phyloP scores from a whole-genome alignment of 2,888 invertebrate genomes.

The Orthosia gracilis region DNA sequence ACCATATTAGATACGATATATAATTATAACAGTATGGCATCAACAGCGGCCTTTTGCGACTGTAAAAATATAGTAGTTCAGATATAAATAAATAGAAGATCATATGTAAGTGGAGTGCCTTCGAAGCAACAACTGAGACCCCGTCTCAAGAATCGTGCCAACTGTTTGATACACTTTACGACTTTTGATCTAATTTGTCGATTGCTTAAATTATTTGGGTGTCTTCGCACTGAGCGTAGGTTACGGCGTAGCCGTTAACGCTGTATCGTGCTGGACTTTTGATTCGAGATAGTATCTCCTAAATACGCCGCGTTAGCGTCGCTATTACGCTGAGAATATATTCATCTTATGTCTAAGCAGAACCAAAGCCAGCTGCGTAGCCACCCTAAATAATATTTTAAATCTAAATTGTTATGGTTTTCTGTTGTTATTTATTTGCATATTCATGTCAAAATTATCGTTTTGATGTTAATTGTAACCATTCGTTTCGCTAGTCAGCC shows the following conservation, averaged over 20 bases:
- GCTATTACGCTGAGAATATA: background rate
- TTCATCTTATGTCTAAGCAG: background rate
- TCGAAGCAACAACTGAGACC: slow-evolving; percentile 49
- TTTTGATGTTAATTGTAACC: slow-evolving; percentile 42
- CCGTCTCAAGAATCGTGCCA: slow-evolving; percentile 56
- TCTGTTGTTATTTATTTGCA: slow-evolving; percentile 36
- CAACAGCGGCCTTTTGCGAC: slow-evolving; percentile 58
- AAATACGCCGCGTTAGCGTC: background rate
- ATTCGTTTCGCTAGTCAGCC: slow-evolving; percentile 57
- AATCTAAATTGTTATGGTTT: slow-evolving; percentile 1
- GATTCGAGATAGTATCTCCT: background rate
- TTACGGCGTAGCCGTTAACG: background rate
- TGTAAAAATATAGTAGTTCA: slow-evolving; percentile 53
- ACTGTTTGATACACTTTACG: slow-evolving; percentile 51
- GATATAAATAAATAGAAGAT: slow-evolving; percentile 49
- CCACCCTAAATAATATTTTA: background rate
- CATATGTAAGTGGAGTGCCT: slow-evolving; percentile 59
- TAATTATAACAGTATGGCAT: slow-evolving; percentile 52
- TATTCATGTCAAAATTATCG: slow-evolving; percentile 16
- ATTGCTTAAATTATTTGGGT: slow-evolving; percentile 17
- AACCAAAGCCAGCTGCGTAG: background rate
- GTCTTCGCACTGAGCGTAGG: slow-evolving; percentile 5
- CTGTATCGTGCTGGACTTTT: background rate
- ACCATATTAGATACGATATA: slow-evolving; percentile 31
- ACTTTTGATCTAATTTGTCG: slow-evolving; percentile 6